Percentiles rank a stretch among this genome's conserved stretches.
These are phyloP conservation scores for Menidia menidia DNA, from an alignment of 2,797 vertebrate genomes.

Conservation along the genomic window DNA sequence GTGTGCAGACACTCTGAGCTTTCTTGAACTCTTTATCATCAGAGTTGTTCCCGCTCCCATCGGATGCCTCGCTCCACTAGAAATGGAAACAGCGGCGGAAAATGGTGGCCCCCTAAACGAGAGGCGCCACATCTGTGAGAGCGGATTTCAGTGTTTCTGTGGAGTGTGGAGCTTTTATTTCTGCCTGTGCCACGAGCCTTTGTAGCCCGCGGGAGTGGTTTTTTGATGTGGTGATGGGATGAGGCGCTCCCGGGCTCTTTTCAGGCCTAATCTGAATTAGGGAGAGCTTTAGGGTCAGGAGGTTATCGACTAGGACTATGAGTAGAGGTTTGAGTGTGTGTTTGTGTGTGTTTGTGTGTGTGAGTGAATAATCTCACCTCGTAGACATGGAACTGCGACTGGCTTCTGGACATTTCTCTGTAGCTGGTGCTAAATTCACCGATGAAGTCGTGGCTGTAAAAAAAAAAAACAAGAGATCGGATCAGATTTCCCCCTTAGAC, in stretches of 20 bases:
- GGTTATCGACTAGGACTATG: neutral
- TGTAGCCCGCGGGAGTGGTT: neutral
- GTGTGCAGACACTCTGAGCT: too few species aligned
- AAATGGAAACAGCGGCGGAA: neutral
- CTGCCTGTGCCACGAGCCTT: too few species aligned
- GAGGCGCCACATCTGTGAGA: neutral
- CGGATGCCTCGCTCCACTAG: too few species aligned
- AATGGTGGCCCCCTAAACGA: neutral
- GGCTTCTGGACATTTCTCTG: slow-evolving; percentile 93
- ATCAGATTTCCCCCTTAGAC: neutral
- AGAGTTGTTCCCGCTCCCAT: too few species aligned
- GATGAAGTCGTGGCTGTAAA: slow-evolving; percentile 94
- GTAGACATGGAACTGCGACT: slow-evolving; percentile 95
- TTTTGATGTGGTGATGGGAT: neutral
- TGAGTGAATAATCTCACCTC: slow-evolving; percentile 82
- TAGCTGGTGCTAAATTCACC: slow-evolving; percentile 99
- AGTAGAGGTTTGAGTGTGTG: slow-evolving; percentile 2
- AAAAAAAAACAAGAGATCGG: slow-evolving; percentile 2
- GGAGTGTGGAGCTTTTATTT: neutral
- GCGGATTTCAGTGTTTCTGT: neutral
- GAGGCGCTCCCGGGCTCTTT: neutral
- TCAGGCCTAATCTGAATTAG: slow-evolving; percentile 4
- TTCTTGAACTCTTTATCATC: too few species aligned
- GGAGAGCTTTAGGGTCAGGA: slow-evolving; percentile 4
- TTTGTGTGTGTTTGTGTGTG: slow-evolving; percentile 14